phyloP scores from a whole-genome alignment of 2,113 vertebrate species.

The Percopsis transmontana region DNA sequence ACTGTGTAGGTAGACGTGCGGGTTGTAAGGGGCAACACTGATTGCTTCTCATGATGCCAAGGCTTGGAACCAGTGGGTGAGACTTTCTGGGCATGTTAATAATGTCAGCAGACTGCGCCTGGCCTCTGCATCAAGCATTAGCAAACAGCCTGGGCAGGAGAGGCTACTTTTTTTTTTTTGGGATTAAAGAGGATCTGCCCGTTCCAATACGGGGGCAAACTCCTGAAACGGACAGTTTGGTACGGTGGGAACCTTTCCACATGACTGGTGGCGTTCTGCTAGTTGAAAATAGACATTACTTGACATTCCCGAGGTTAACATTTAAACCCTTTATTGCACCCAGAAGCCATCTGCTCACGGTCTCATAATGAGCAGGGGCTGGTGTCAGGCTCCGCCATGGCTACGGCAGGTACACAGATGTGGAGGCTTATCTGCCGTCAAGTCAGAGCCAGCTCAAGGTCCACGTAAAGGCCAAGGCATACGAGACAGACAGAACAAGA shows the following conservation, averaged over 20 bases:
- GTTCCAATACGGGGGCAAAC: constrained; percentile 26
- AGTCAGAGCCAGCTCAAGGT: constrained; percentile 23
- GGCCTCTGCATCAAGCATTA: constrained; percentile 46
- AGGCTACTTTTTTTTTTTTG: constrained; percentile 36
- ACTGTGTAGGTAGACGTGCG: constrained; percentile 14
- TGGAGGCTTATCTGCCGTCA: constrained; percentile 18
- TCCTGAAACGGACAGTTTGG: constrained; percentile 23
- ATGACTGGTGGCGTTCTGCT: constrained; percentile 5
- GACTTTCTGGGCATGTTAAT: constrained; percentile 41
- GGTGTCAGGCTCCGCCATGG: constrained; percentile 39
- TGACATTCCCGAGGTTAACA: too few relatives aligned
- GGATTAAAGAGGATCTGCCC: constrained; percentile 42
- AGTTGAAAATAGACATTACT: constrained; percentile 52
- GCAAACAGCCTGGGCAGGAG: constrained; percentile 27
- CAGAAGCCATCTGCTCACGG: constrained; percentile 35
- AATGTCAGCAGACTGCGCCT: constrained; percentile 43
- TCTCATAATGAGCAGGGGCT: not conserved
- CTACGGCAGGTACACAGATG: constrained; percentile 37
- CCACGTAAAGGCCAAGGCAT: constrained; percentile 21
- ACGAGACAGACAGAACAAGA: not conserved
- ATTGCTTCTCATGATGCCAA: too few relatives aligned
- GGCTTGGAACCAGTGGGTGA: too few relatives aligned
- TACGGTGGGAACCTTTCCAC: not conserved
- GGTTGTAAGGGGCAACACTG: not conserved
- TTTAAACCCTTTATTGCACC: too few relatives aligned